Base-by-base conservation (phyloP, 2,113 vertebrate species). In the Perca flavescens region DNA sequence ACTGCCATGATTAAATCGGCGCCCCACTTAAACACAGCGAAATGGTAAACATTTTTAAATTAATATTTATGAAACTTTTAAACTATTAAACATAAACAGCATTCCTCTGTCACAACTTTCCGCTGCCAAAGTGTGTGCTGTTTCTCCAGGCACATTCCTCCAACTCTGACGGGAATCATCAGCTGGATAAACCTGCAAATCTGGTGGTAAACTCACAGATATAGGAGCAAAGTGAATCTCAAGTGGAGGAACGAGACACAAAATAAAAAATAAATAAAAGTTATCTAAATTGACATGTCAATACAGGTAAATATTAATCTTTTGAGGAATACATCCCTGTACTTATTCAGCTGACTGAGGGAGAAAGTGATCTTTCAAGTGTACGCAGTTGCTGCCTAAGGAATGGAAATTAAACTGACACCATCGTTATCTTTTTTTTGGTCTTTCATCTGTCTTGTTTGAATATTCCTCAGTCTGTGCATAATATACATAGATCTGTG, bases 21-120 rank as follows among this genome's bases (percentile, higher is more conserved):
- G 47, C 47, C 4, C 64, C 76, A 70, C 53, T 85, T 77, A 74
- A 79, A 88, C 56, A 60, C 1, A 50, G 9, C 43, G 6, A 86
- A 83, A 76, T 60, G 86, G 77, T 87, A 84, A 87, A 93, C 86
- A 87, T 73, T 82, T 87, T 84, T 3, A 78, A 85, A 91, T 88
- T n/a, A 88, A 89, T 91, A 91, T 92, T 92, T 91, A 91, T 89
- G 17, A 68, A 74, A 85, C 50, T 86, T 89, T 89, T 81, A 84
- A 90, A 91, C 87, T 79, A 76, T 93, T 84, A 72, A 82, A 84
- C 62, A 75, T 91, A 89, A 90, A 92, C 89, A 89, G 64, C 83
- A 92, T 89, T 91, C 86, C 84, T 66, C 34, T 36, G 67, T 43
- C 65, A 54, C 77, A 74, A 66, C 77, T 85, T 90, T 85, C 87